Percentiles rank a stretch among this genome's conserved stretches.
Evolutionary conservation across 2,797 vertebrate species (phyloP).

Genomic region (Malurus splendens): DNA sequence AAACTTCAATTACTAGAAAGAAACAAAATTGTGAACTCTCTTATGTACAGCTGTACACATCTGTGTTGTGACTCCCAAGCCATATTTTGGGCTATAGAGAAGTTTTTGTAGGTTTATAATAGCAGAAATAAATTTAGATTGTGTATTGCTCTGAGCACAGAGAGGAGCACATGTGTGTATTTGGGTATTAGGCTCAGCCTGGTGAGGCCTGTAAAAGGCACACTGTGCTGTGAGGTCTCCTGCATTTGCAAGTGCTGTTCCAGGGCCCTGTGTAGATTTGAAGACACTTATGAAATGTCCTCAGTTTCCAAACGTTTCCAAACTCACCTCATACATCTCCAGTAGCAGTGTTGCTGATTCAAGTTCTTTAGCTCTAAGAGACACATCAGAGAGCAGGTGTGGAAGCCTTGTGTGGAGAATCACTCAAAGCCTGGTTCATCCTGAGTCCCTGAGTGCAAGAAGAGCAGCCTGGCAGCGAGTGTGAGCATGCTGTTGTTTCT

Average conservation of each 20-base stretch:
- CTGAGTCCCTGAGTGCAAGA: slow-evolving; percentile 35
- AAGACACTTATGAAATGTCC: slow-evolving; percentile 47
- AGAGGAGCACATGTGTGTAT: accelerated
- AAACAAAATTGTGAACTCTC: slow-evolving; percentile 11
- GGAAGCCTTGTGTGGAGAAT: slow-evolving; percentile 79
- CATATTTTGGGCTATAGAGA: not conserved
- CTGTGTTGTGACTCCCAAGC: not conserved
- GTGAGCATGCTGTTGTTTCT: not conserved
- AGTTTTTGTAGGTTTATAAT: not conserved
- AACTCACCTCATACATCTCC: slow-evolving; percentile 73
- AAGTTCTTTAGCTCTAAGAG: slow-evolving; percentile 77
- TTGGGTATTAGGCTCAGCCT: not conserved
- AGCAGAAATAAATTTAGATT: not conserved
- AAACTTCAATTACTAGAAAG: not conserved
- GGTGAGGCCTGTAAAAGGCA: not conserved
- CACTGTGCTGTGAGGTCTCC: not conserved
- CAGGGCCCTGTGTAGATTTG: accelerated
- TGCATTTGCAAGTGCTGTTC: not conserved
- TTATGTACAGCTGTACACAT: not conserved
- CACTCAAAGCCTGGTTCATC: slow-evolving; percentile 72
- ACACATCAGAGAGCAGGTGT: slow-evolving; percentile 74
- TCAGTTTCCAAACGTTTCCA: slow-evolving; percentile 73
- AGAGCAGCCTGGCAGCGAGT: not conserved
- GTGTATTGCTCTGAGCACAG: not conserved
- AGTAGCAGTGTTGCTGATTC: slow-evolving; percentile 76